A percentile compares a stretch with the other conserved stretches of the same genome.
Conservation (phyloP, 2,113 vertebrate genomes). For the Tachysurus fulvidraco region DNA sequence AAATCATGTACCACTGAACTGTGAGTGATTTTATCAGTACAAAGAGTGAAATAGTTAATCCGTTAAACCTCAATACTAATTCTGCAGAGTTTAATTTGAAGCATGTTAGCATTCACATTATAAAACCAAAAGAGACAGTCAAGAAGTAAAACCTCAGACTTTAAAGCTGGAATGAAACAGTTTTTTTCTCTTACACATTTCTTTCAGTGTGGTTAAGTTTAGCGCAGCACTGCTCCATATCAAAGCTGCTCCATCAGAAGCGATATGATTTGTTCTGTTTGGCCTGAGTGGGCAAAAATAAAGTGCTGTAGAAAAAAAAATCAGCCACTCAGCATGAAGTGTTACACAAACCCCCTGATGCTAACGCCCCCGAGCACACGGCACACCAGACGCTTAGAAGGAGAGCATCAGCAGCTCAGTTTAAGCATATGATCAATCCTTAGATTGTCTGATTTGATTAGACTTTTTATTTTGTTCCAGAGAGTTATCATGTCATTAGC, state of each 20-base stretch:
- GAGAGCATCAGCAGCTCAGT: background rate
- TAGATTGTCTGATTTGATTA: background rate
- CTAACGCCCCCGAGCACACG: constrained; percentile 2
- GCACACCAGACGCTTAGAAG: background rate
- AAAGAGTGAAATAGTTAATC: background rate
- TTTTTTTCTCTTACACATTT: background rate
- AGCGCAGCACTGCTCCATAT: background rate
- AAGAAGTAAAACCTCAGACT: background rate
- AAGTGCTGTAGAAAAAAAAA: constrained; percentile 7
- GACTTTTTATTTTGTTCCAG: background rate
- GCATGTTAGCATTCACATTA: background rate
- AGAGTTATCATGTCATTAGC: background rate
- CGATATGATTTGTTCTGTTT: constrained; percentile 19
- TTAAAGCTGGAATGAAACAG: background rate
- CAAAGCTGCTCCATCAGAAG: constrained; percentile 12
- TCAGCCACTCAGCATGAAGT: constrained; percentile 26
- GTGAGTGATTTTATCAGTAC: background rate
- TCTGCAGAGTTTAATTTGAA: background rate
- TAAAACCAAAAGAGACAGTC: background rate
- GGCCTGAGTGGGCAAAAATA: constrained; percentile 37
- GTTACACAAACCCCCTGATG: constrained; percentile 12
- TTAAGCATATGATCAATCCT: background rate
- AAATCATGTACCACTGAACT: background rate
- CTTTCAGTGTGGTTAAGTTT: constrained; percentile 1
- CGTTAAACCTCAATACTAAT: background rate